Conservation (phyloP, 2,113 vertebrate species). For the Myanophis thanlyinensis region DNA sequence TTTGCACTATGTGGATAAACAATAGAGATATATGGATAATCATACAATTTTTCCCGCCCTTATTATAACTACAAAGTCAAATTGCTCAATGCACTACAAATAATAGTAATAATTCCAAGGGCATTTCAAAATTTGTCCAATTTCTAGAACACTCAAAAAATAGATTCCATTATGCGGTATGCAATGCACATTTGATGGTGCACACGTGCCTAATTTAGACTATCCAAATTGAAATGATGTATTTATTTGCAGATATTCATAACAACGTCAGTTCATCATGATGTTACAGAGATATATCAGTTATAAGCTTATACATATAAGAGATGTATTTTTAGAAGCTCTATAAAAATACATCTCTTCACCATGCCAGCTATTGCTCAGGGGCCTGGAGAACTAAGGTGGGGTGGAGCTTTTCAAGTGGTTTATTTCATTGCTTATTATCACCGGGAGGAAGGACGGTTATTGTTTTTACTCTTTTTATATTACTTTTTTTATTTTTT, state of each 20-base stretch:
- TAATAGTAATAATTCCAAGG: neutral
- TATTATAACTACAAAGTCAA: neutral
- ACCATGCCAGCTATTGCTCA: neutral
- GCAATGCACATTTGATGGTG: neutral
- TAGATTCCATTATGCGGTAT: neutral
- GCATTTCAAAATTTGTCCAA: neutral
- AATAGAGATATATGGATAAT: neutral
- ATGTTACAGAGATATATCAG: neutral
- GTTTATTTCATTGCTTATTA: neutral
- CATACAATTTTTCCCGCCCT: neutral
- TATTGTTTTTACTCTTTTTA: neutral
- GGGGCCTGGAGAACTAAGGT: too few species aligned
- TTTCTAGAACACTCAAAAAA: neutral
- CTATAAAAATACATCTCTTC: neutral
- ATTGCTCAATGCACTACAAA: neutral
- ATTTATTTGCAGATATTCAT: neutral
- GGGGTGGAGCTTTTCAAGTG: neutral
- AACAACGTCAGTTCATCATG: neutral
- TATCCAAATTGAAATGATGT: neutral
- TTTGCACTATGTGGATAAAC: neutral
- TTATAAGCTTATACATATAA: neutral
- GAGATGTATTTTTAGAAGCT: neutral
- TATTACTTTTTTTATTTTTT: neutral
- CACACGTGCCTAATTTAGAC: neutral
- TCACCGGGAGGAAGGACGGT: neutral